A percentile compares a stretch with the other conserved stretches of the same genome.
Evolutionary conservation across 2,888 invertebrate genomes (phyloP).

Genomic region (Copidosoma aretas): DNA sequence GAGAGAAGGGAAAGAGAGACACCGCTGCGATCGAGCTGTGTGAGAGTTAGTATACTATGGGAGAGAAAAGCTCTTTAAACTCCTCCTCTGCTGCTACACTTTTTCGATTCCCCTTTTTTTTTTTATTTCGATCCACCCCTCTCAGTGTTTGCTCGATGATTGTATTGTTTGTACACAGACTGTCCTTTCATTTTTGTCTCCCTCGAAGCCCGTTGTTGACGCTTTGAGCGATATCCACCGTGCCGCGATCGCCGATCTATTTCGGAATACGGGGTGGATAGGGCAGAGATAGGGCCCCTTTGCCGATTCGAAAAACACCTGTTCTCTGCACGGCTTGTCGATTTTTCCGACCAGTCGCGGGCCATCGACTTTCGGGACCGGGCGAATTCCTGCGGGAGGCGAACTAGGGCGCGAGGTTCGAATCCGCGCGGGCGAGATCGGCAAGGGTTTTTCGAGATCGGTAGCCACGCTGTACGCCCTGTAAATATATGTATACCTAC

Average conservation of each 20-base stretch:
- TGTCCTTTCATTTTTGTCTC: no score
- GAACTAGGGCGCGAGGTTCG: background rate
- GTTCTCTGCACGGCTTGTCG: slow-evolving; percentile 68
- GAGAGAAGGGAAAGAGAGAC: background rate
- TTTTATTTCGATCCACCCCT: background rate
- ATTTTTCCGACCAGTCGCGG: slow-evolving; percentile 72
- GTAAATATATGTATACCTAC: no score
- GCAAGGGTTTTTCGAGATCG: background rate
- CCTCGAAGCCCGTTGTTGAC: no score
- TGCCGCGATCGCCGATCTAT: background rate
- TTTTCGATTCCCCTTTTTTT: background rate
- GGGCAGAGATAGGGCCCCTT: no score
- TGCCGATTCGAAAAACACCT: slow-evolving; percentile 75
- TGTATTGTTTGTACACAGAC: no score
- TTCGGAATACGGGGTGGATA: background rate
- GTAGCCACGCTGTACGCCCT: no score
- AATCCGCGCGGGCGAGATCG: background rate
- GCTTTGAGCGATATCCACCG: background rate
- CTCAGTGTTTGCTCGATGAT: no score
- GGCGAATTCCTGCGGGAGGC: no score
- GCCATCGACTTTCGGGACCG: no score
- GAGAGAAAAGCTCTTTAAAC: no score
- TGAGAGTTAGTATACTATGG: no score
- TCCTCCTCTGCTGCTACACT: background rate
- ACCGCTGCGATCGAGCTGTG: background rate